These are phyloP conservation scores for Lasioglossum oenotherae DNA, from an alignment of 2,888 invertebrate species.

Conservation along the genomic window DNA sequence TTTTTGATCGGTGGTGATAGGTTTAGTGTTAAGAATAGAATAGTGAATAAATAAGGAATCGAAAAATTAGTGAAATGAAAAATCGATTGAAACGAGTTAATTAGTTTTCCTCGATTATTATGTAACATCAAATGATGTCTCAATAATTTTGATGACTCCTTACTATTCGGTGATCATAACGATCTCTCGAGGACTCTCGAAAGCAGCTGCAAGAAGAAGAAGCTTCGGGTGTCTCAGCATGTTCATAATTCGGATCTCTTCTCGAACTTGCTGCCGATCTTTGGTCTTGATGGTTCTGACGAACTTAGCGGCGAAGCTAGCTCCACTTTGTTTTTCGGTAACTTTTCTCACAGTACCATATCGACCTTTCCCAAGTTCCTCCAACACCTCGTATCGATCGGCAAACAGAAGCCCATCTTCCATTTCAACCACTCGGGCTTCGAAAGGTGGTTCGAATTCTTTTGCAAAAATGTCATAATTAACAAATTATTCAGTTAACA, in stretches of 20 bases:
- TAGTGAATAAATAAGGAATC: too few relatives aligned
- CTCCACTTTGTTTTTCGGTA: conserved; percentile 87
- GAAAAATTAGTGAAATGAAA: background rate
- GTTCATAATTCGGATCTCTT: conserved; percentile 95
- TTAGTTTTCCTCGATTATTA: background rate
- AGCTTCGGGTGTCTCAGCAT: conserved; percentile 93
- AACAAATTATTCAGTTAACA: background rate
- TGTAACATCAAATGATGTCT: background rate
- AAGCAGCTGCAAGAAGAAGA: conserved; percentile 93
- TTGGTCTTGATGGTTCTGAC: conserved; percentile 90
- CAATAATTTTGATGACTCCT: conserved; percentile 83
- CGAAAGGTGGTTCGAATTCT: conserved; percentile 76
- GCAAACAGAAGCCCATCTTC: conserved; percentile 87
- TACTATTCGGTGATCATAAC: conserved; percentile 97
- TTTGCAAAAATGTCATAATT: conserved; percentile 6
- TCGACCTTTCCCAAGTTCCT: conserved; percentile 91
- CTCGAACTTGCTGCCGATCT: conserved; percentile 91
- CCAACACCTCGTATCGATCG: conserved; percentile 88
- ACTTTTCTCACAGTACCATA: conserved; percentile 90
- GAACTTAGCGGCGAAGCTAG: conserved; percentile 93
- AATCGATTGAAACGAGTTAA: background rate
- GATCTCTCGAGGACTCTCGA: conserved; percentile 90
- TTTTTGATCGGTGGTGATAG: too few relatives aligned
- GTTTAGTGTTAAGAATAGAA: too few relatives aligned
- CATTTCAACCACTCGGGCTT: conserved; percentile 82